Evolutionary conservation across 2,888 invertebrate species (phyloP).

Genomic region (Apocheima hispidaria): DNA sequence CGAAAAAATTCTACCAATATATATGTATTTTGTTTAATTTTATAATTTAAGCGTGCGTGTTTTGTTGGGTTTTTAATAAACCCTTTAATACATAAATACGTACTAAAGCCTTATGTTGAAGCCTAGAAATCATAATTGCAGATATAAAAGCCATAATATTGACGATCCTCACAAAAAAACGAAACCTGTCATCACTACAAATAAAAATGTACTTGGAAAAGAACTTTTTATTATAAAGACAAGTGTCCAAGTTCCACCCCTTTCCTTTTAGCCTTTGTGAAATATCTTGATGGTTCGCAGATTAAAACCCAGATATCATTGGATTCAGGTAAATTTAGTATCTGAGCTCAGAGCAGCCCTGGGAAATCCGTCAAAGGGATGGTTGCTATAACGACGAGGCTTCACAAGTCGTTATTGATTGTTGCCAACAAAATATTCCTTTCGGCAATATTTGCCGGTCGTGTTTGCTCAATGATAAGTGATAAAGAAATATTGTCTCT

Average conservation of each 20-base stretch:
- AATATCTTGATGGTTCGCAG: conserved; percentile 35
- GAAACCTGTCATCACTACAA: not conserved
- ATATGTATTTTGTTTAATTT: too few relatives aligned
- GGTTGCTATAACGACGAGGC: conserved; percentile 72
- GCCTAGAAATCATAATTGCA: too few relatives aligned
- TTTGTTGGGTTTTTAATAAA: too few relatives aligned
- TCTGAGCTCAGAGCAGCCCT: conserved; percentile 45
- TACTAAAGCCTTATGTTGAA: too few relatives aligned
- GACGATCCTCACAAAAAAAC: too few relatives aligned
- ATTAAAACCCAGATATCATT: conserved; percentile 54
- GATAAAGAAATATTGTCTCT: conserved; percentile 15
- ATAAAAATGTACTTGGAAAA: not conserved
- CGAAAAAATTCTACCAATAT: too few relatives aligned
- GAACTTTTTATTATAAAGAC: not conserved
- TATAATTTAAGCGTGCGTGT: too few relatives aligned
- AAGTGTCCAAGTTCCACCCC: conserved; percentile 3
- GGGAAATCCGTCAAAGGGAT: conserved; percentile 66
- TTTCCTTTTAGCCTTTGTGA: conserved; percentile 12
- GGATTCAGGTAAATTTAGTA: conserved; percentile 54
- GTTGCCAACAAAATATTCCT: conserved; percentile 65
- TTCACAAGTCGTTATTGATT: conserved; percentile 74
- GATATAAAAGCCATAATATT: too few relatives aligned
- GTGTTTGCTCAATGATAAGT: conserved; percentile 31
- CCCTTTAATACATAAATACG: too few relatives aligned
- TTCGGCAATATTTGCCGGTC: conserved; percentile 44